These are phyloP conservation scores for Tenualosa ilisha DNA, from an alignment of 2,797 vertebrate genomes.

Conservation along the genomic window DNA sequence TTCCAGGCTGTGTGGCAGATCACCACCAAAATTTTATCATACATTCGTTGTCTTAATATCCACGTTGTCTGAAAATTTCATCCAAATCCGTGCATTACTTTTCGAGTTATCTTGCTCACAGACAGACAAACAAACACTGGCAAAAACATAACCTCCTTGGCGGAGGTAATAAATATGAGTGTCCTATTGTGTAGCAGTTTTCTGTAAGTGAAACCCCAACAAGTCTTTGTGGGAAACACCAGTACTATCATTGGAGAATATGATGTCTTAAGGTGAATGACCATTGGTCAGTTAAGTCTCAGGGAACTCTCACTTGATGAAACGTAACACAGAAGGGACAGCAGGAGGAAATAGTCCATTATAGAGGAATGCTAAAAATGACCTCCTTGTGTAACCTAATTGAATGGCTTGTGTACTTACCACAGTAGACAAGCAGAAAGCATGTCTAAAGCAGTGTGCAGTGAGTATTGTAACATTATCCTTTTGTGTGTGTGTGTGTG, in stretches of 20 bases:
- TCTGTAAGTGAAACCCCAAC: background rate
- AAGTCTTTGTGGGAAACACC: background rate
- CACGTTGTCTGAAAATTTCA: no score
- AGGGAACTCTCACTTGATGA: background rate
- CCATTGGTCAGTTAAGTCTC: background rate
- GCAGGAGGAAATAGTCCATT: background rate
- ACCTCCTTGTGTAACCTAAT: constrained; percentile 6
- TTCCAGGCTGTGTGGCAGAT: no score
- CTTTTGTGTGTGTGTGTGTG: background rate
- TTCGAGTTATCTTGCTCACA: no score
- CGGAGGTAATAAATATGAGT: background rate
- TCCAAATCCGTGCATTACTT: no score
- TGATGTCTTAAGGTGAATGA: background rate
- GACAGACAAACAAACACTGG: no score
- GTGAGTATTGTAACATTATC: background rate
- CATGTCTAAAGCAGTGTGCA: constrained; percentile 21
- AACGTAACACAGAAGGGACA: background rate
- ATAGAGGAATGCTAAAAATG: constrained; percentile 8
- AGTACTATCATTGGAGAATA: background rate
- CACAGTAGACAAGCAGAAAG: background rate
- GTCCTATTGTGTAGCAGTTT: background rate
- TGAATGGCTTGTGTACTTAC: background rate
- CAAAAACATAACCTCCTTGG: no score
- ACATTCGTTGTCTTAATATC: no score
- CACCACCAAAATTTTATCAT: no score